phyloP scores from a whole-genome alignment of 2,113 vertebrate species.

The Callospermophilus lateralis region DNA sequence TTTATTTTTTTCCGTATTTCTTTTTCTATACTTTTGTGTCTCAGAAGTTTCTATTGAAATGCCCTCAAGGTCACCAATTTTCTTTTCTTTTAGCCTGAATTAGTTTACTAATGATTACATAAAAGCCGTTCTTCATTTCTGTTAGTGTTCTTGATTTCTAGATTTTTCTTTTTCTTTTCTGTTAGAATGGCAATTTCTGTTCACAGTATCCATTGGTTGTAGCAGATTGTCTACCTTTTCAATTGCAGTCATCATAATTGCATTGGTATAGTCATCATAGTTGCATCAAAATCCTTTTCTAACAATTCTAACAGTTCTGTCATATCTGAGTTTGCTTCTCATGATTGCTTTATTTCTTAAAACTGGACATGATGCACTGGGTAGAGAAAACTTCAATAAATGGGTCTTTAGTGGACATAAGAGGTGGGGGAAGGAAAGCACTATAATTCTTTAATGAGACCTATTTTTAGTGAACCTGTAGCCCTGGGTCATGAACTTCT shows the following conservation, averaged over 20 bases:
- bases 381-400: background rate
- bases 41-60: background rate
- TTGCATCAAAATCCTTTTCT: background rate
- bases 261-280: background rate
- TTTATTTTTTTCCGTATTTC: too few species aligned
- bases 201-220: background rate
- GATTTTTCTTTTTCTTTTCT: background rate
- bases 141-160: background rate
- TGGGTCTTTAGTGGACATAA: background rate
- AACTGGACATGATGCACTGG: background rate
- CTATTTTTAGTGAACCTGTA: background rate
- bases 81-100: background rate
- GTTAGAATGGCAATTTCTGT: background rate
- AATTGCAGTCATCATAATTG: too few species aligned
- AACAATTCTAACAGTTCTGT: background rate
- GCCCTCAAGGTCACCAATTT: background rate
- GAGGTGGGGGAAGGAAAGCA: background rate
- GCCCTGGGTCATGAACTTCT: background rate
- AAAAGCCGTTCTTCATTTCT: background rate
- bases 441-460: background rate
- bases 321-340: background rate
- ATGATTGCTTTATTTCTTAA: background rate
- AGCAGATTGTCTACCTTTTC: background rate
- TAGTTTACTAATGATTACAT: background rate
- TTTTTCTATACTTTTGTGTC: background rate